Percentiles rank a stretch among this genome's conserved stretches.
phyloP scores from a whole-genome alignment of 1,140 invertebrate species.

The Ceratosolen solmsi region DNA sequence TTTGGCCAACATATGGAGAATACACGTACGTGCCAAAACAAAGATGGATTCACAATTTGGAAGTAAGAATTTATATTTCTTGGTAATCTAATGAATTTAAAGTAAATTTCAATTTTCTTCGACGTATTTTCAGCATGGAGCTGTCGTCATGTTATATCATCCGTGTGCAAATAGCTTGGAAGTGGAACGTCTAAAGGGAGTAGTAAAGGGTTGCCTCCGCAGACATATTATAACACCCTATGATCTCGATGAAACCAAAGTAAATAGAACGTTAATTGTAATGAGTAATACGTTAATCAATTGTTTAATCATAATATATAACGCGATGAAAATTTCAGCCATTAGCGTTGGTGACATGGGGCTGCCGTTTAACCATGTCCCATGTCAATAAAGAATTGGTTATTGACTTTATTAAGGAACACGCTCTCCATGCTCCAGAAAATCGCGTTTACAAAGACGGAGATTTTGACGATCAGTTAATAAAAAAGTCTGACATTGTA shows the following conservation, averaged over 20 bases:
- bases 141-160: slow-evolving; percentile 89
- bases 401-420: slow-evolving; percentile 78
- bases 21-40: slow-evolving; percentile 87
- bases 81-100: slow-evolving; percentile 35
- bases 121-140: slow-evolving; percentile 79
- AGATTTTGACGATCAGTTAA: slow-evolving; percentile 76
- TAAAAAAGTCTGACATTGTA: slow-evolving; percentile 74
- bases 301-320: slow-evolving; percentile 38
- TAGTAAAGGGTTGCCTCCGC: slow-evolving; percentile 82
- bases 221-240: slow-evolving; percentile 88
- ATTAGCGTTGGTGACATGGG: slow-evolving; percentile 85
- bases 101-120: slow-evolving; percentile 39
- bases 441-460: slow-evolving; percentile 76
- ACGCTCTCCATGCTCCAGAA: slow-evolving; percentile 80
- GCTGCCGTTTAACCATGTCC: slow-evolving; percentile 82
- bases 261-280: slow-evolving; percentile 65
- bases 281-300: neutral
- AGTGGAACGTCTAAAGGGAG: slow-evolving; percentile 77
- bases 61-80: slow-evolving; percentile 72
- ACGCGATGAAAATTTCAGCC: slow-evolving; percentile 75
- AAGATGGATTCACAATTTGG: slow-evolving; percentile 88
- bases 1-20: slow-evolving; percentile 88
- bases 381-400: slow-evolving; percentile 77
- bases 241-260: slow-evolving; percentile 77
- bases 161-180: slow-evolving; percentile 85